phyloP scores from a whole-genome alignment of 2,113 vertebrate species.

The Cebus imitator region DNA sequence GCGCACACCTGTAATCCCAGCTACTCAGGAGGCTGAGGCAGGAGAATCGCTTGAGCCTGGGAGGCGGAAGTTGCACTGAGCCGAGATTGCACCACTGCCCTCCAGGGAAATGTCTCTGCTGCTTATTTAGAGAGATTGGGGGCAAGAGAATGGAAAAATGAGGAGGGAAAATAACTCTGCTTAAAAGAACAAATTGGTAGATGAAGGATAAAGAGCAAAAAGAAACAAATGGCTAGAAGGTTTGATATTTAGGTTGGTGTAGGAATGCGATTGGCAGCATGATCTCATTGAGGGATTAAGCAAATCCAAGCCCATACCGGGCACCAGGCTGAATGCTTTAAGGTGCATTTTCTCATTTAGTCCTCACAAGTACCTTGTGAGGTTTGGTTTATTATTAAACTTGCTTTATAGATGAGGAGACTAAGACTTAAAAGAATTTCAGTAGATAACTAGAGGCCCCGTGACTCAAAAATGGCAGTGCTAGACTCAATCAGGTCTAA shows the following conservation, averaged over 20 bases:
- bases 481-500: background rate
- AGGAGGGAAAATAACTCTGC: background rate
- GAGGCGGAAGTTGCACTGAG: too few relatives aligned
- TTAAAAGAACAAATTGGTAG: conserved; percentile 27
- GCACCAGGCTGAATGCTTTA: background rate
- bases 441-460: background rate
- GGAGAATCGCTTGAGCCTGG: too few relatives aligned
- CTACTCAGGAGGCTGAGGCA: too few relatives aligned
- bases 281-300: background rate
- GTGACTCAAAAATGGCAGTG: background rate
- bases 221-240: background rate
- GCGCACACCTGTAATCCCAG: too few relatives aligned
- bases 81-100: too few relatives aligned
- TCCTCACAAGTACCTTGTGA: background rate
- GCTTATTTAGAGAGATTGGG: background rate
- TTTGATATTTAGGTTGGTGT: background rate
- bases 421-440: background rate
- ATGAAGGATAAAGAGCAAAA: background rate
- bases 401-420: background rate
- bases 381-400: background rate
- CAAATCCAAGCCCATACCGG: background rate
- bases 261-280: background rate
- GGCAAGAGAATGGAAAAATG: background rate
- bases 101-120: background rate
- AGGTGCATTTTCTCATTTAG: background rate